Base-by-base conservation (phyloP, 2,888 invertebrate genomes). In the Corythucha ciliata region DNA sequence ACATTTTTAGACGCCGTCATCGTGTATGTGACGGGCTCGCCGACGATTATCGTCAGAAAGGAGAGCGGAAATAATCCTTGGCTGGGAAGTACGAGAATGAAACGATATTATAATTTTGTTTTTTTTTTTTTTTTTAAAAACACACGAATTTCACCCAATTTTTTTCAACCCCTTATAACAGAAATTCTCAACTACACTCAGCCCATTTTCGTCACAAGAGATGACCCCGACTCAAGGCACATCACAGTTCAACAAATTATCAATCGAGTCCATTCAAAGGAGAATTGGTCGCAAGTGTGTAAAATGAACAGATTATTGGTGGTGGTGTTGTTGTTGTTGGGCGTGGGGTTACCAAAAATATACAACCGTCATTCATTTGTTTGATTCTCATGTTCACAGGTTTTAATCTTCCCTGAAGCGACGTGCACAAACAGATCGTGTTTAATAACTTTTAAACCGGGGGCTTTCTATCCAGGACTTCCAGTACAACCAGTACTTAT, bases 401-500 rank as follows among this genome's bases (percentile, higher is more conserved):
- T 94, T 46, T 76, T 92, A 54, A 91, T 96, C 63, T 96, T 94
- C 69, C 91, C 94, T 0, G 94, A 96, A 69, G 96, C 94, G 41
- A 96, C 96, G 0, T 94, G 93, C 69, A 92, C 94, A 25, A 96
- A 96, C 71, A 78, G 93, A 22, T 83, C 84, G 0, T 90, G 90
- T 65, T 72, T 96, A 61, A 87, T 89, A 61, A 86, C 87, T 29
- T 90, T 89, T 70, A 89, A 88, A 67, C 81, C 83, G 2, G 93
- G 94, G 33, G 94, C 92, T 10, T 96, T 96, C 70, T 88, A 88
- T 70, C 92, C 93, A 0, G 93, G 93, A 0, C 89, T 93, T 12
- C 92, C 96, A 0, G 85, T 96, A 2, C 96, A 96, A 66, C 94
- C 94, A 0, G 91, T 96, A 12, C 81, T 89, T 64, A 81, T 96